Conservation (phyloP, 2,888 invertebrate species). For the Halictus quadricinctus region DNA sequence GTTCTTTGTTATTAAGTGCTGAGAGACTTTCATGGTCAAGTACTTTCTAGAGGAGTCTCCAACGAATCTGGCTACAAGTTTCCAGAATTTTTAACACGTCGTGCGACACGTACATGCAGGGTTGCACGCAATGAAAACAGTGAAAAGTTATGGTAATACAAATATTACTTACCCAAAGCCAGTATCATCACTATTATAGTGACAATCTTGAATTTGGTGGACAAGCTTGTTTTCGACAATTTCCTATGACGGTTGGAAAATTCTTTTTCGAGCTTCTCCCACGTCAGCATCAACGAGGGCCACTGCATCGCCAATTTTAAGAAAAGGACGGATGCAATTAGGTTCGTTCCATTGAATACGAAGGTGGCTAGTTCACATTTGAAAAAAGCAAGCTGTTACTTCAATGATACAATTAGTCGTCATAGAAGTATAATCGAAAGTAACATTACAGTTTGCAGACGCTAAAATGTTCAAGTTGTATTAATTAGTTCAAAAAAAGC, state of each 20-base stretch:
- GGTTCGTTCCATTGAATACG: conserved; percentile 85
- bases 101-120: too few relatives aligned
- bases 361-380: conserved; percentile 76
- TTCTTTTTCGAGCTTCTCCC: conserved; percentile 83
- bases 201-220: conserved; percentile 82
- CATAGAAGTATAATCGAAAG: too few relatives aligned
- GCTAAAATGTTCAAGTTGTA: too few relatives aligned
- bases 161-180: conserved; percentile 81
- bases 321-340: conserved; percentile 84
- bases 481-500: too few relatives aligned
- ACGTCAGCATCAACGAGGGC: conserved; percentile 83
- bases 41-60: background rate
- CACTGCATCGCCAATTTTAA: conserved; percentile 84
- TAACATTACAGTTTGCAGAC: background rate
- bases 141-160: too few relatives aligned
- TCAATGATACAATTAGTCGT: background rate
- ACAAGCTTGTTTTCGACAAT: conserved; percentile 70
- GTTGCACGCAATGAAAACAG: too few relatives aligned
- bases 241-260: conserved; percentile 74
- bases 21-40: conserved; percentile 6
- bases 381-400: background rate
- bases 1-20: background rate
- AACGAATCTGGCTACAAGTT: background rate
- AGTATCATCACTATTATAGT: conserved; percentile 82
- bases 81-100: background rate